A percentile compares a stretch with the other conserved stretches of the same genome.
Conservation (phyloP, 2,113 vertebrate species). For the Gallinago media region DNA sequence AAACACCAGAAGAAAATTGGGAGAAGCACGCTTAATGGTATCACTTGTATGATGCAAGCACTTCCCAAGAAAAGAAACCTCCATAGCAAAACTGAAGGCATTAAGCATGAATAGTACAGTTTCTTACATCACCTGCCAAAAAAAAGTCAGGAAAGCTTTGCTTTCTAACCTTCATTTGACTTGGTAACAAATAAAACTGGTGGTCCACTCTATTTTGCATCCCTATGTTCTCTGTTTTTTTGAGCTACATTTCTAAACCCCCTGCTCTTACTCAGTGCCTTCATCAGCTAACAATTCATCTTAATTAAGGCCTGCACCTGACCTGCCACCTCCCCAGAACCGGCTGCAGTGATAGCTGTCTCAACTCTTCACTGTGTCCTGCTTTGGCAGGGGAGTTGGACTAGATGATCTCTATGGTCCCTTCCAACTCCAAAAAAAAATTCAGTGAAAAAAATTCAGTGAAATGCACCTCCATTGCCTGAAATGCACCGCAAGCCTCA, state of each 20-base stretch:
- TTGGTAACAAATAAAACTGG: not conserved
- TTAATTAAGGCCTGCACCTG: conserved; percentile 23
- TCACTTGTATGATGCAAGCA: fast-evolving
- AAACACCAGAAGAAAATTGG: not conserved
- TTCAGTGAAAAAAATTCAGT: no score
- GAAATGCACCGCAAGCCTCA: not conserved
- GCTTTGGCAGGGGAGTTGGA: no score
- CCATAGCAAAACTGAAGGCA: not conserved
- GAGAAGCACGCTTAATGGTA: not conserved
- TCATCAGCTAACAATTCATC: conserved; percentile 21
- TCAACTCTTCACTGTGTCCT: not conserved
- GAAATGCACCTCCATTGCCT: not conserved
- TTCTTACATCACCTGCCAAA: not conserved
- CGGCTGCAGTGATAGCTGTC: not conserved
- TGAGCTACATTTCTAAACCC: not conserved
- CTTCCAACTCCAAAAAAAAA: no score
- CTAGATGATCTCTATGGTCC: no score
- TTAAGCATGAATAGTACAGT: not conserved
- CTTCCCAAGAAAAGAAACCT: not conserved
- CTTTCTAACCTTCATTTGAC: not conserved
- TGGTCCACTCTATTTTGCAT: not conserved
- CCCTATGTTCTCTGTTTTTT: not conserved
- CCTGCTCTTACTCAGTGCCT: not conserved
- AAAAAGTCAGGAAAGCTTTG: not conserved
- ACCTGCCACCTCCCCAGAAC: conserved; percentile 1